phyloP scores from a whole-genome alignment of 2,888 invertebrate genomes.

The Herminia tarsipennalis region DNA sequence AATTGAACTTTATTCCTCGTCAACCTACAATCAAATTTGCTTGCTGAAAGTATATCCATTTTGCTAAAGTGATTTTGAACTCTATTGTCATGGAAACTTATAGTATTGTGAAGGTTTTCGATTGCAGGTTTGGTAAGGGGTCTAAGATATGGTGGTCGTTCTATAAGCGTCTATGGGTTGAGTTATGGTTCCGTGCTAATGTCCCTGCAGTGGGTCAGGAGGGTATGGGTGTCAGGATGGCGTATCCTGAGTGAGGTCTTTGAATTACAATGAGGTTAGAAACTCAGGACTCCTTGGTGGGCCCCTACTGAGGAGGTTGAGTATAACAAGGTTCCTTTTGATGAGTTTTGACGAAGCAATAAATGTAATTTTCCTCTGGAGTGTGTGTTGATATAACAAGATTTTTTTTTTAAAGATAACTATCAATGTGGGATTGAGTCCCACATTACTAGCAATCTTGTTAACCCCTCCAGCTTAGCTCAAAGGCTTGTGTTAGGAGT shows the following conservation, averaged over 20 bases:
- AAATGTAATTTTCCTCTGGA: no score
- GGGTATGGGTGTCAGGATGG: constrained; percentile 58
- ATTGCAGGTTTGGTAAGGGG: constrained; percentile 25
- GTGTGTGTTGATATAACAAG: no score
- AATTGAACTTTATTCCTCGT: constrained; percentile 30
- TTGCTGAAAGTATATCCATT: not conserved
- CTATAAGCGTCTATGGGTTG: constrained; percentile 50
- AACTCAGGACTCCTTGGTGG: constrained; percentile 34
- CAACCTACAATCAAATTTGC: not conserved
- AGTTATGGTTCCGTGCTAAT: constrained; percentile 66
- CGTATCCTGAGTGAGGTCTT: constrained; percentile 55
- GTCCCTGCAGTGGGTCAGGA: constrained; percentile 66
- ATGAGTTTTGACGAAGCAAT: no score
- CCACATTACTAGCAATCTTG: no score
- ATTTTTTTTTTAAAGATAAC: no score
- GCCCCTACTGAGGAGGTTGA: constrained; percentile 18
- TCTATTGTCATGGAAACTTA: constrained; percentile 24
- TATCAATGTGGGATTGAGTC: no score
- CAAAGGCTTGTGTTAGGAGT: no score
- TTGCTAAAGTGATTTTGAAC: constrained; percentile 21
- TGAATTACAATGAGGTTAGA: constrained; percentile 64
- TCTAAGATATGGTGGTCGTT: constrained; percentile 36
- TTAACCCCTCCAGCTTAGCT: no score
- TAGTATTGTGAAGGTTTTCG: constrained; percentile 3
- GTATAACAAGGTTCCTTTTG: not conserved